phyloP scores from a whole-genome alignment of 2,888 invertebrate genomes.

The Caenorhabditis angaria region DNA sequence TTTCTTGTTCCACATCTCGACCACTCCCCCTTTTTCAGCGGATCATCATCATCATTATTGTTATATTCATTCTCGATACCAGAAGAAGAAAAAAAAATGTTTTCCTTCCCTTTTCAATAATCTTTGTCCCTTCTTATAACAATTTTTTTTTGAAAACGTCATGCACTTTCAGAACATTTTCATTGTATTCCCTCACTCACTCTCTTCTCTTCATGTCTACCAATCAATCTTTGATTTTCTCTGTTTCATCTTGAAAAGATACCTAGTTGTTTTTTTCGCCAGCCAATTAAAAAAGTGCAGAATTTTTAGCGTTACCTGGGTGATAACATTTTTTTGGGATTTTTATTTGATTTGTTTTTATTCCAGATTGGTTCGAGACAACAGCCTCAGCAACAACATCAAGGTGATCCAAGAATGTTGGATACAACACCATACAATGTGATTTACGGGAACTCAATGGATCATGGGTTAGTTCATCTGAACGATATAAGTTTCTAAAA shows the following conservation, averaged over 20 bases:
- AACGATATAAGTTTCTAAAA: no score
- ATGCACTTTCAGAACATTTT: conserved; percentile 1
- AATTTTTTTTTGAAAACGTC: background rate
- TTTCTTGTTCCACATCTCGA: background rate
- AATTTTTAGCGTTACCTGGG: no score
- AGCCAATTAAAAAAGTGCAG: no score
- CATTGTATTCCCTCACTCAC: no score
- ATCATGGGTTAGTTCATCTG: conserved; percentile 35
- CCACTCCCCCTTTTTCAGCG: background rate
- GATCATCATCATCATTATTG: background rate
- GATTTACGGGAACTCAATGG: conserved; percentile 47
- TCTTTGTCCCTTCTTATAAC: background rate
- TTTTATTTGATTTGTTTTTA: no score
- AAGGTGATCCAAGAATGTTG: conserved; percentile 29
- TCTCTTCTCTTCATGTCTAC: background rate
- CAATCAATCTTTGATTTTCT: background rate
- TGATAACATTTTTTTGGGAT: no score
- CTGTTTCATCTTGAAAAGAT: no score
- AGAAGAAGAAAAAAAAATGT: no score
- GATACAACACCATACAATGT: conserved; percentile 41
- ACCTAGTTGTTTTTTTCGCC: no score
- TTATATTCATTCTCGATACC: no score
- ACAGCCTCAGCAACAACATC: background rate
- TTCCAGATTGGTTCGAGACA: background rate
- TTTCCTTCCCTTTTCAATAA: no score